Conservation (phyloP, 2,113 vertebrate species). For the Megaceryle maxima region DNA sequence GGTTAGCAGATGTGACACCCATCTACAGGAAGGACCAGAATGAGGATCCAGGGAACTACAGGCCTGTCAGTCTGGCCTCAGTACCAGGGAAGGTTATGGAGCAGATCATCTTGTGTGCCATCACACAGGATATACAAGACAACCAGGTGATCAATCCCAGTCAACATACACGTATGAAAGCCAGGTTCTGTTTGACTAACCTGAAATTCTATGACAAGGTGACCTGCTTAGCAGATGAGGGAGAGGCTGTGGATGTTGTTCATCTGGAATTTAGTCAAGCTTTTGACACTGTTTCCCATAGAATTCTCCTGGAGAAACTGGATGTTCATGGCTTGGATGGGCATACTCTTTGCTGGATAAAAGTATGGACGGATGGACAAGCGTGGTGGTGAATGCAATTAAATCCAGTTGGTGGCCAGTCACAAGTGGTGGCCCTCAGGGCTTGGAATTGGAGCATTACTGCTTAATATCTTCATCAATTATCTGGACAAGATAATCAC, state of each 20-base stretch:
- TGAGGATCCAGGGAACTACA: not conserved
- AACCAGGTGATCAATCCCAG: not conserved
- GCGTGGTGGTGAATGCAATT: not conserved
- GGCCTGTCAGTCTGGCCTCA: not conserved
- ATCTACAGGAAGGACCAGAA: not conserved
- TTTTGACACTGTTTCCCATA: not conserved
- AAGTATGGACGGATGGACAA: not conserved
- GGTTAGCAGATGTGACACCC: not conserved
- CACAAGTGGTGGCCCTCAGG: too few relatives aligned
- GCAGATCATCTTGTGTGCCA: not conserved
- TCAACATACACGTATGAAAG: not conserved
- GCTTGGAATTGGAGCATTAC: too few relatives aligned
- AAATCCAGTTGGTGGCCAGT: not conserved
- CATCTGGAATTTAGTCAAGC: not conserved
- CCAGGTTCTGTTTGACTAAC: not conserved
- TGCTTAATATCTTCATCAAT: too few relatives aligned
- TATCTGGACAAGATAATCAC: not conserved
- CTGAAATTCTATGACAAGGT: not conserved
- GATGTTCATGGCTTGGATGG: not conserved
- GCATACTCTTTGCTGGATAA: not conserved
- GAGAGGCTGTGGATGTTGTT: not conserved
- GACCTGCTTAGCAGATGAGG: not conserved
- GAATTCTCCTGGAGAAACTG: not conserved
- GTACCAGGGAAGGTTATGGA: not conserved
- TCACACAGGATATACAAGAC: not conserved